phyloP scores from a whole-genome alignment of 1,140 invertebrate species.

The Stegodyphus mimosarum region DNA sequence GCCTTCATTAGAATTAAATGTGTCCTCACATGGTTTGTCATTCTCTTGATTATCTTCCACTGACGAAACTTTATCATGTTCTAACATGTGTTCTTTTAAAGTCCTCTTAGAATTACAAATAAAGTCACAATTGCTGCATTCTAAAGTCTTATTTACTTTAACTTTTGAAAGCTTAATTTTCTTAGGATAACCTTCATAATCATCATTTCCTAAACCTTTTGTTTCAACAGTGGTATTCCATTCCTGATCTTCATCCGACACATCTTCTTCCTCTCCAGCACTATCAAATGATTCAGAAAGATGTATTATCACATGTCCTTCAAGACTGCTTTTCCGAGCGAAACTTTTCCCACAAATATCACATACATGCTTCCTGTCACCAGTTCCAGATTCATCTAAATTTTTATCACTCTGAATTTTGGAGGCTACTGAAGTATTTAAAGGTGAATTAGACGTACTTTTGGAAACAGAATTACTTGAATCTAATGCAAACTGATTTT shows the following conservation, averaged over 20 bases:
- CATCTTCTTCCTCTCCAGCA: constrained; percentile 3
- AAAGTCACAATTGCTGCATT: constrained; percentile 34
- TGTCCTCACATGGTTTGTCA: neutral
- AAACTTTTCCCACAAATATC: constrained; percentile 43
- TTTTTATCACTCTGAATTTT: neutral
- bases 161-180: constrained; percentile 10
- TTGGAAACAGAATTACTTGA: neutral
- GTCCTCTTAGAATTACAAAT: constrained; percentile 26
- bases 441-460: neutral
- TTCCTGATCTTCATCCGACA: neutral
- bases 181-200: neutral
- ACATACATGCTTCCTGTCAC: constrained; percentile 33
- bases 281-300: neutral
- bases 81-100: constrained; percentile 4
- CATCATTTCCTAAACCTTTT: constrained; percentile 22
- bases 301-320: constrained; percentile 30
- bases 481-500: neutral
- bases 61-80: neutral
- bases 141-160: neutral
- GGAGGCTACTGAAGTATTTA: no score
- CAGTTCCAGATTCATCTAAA: neutral
- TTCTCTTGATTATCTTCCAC: neutral
- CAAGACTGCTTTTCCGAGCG: constrained; percentile 18
- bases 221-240: neutral
- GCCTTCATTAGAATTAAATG: neutral